Evolutionary conservation across 2,797 vertebrate species (phyloP), one percentile per base, ranked within the genome.

Genomic region (Gallinago nigripennis): DNA sequence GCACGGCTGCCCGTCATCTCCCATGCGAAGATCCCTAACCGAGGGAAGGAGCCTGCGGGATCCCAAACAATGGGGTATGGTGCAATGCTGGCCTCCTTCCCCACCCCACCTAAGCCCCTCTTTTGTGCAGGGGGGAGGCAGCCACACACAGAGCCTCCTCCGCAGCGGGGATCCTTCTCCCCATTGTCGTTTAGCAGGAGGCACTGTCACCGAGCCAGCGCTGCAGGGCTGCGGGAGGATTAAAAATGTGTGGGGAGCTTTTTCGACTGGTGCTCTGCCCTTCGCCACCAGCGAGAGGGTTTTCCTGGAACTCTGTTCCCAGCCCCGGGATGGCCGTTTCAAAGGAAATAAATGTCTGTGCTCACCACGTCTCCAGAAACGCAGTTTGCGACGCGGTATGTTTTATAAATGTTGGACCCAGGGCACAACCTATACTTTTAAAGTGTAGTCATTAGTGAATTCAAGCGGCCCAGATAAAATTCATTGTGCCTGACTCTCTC

Each of bases 221-320:
- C 83, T 90, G 70, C 87, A 45, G 68, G 66, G n/a, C 79, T 89
- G 84, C 11, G 1, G 41, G 33, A 86, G 46, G 81, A 94, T 58
- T 94, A 54, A 76, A 91, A 72, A 81, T 65, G 61, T 45, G 86
- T 81, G 60, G 69, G 53, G 68, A 90, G 64, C 61, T 86, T 83
- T 92, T 78, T 83, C 9, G 63, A 58, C 86, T 92, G 73, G 30
- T 31, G 63, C 66, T 88, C 66, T 85, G 82, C 79, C 79, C 50
- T 82, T 73, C 13, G 4, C 83, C 91, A 65, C 75, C 61, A 85
- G 71, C 3, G 3, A 85, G 75, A 61, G 23, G 51, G 50, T 76
- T 94, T 95, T 95, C 90, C 90, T 82, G 92, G 89, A 96, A 86
- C 78, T 90, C 77, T 37, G 41, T 54, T 93, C 82, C 68, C 63